Base-by-base conservation (phyloP, 2,113 vertebrate genomes). In the Xiphorhynchus elegans region DNA sequence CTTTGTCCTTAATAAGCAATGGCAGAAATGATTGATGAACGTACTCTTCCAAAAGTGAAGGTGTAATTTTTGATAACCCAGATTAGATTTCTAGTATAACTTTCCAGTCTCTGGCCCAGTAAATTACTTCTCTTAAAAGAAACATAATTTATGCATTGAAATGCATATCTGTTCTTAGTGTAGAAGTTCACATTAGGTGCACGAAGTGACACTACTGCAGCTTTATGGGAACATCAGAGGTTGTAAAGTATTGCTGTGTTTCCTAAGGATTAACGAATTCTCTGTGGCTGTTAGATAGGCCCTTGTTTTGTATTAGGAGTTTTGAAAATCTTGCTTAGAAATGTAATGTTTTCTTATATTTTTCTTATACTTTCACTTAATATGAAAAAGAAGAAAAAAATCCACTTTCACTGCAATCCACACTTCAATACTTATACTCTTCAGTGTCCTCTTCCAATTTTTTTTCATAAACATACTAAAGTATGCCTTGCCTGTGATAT, bases 181-280 rank as follows among this genome's bases (percentile, higher is more conserved):
- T 39, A 21, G 26, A 66, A 73, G 20, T 76, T 90, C 13, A 55
- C 10, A 29, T 0, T 29, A 17, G 6, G 6, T 58, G 11, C 29
- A 18, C 0, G 0, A 80, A 50, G 10, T 53, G 47, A 35, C 10
- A 28, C 9, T 33, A 17, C 21, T 58, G 49, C 26, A 52, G 5
- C 8, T 91, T 67, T 55, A 37, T 52, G 39, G 25, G 35, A 87
- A 40, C 7, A 13, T 46, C 50, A 44, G 26, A 81, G 9, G 26
- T 59, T 58, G 8, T 40, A 67, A 77, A 52, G 58, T 59, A 50
- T 33, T 90, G 29, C 8, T 86, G 15, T 14, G 75, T 31, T 84
- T n/a, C 11, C 24, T 5, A 70, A 59, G 15, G 44, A 52, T 52
- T 77, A 63, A 67, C 24, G 18, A 76, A 58, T 66, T 69, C 10